phyloP scores from a whole-genome alignment of 92 coral and sea anemone species.

The Palythoa heliodiscus region DNA sequence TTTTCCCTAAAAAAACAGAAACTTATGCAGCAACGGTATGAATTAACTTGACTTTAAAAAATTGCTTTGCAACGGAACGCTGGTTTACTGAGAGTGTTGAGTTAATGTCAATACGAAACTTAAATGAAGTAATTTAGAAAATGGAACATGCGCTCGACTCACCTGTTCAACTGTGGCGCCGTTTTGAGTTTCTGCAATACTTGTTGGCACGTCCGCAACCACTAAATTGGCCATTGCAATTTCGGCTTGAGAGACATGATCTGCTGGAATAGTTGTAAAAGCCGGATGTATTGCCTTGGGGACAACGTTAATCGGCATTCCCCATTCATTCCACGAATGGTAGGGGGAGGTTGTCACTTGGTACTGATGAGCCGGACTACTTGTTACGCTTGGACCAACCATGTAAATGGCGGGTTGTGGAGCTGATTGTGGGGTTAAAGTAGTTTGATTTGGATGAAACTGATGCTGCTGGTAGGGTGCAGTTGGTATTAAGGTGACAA shows the following conservation, averaged over 20 bases:
- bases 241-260: constrained; percentile 31
- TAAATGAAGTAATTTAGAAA: neutral
- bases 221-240: constrained; percentile 43
- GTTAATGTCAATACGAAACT: too few species aligned
- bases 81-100: too few species aligned
- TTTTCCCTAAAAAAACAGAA: too few species aligned
- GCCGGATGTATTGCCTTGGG: constrained; percentile 39
- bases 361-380: constrained; percentile 35
- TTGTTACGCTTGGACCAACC: constrained; percentile 23
- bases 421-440: constrained; percentile 36
- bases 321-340: constrained; percentile 45
- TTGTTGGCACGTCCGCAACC: constrained; percentile 38
- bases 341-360: constrained; percentile 33
- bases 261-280: constrained; percentile 29
- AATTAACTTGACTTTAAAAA: too few species aligned
- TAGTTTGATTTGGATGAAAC: constrained; percentile 44
- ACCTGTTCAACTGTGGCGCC: constrained; percentile 45
- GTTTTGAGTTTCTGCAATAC: constrained; percentile 31
- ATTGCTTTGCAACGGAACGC: too few species aligned
- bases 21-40: too few species aligned
- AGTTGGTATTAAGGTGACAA: constrained; percentile 34
- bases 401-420: constrained; percentile 44
- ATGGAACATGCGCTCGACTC: neutral
- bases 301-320: constrained; percentile 42
- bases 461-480: constrained; percentile 41